Evolutionary conservation across 1,140 invertebrate genomes (phyloP).

Genomic region (Dysdera silvatica): DNA sequence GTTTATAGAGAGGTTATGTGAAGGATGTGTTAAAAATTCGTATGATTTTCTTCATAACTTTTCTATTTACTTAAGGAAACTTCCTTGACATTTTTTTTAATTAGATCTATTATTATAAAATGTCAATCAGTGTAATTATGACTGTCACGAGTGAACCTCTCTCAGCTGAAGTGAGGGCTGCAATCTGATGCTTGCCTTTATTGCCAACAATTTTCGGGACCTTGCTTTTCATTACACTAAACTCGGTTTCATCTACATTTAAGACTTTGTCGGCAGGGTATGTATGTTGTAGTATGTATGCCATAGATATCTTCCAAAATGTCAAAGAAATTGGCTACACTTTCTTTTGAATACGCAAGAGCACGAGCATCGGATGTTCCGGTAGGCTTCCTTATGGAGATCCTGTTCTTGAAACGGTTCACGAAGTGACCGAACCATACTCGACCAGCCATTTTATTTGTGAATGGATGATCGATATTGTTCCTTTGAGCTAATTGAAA

Average conservation of each 20-base stretch:
- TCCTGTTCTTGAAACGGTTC: not conserved
- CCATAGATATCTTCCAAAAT: conserved; percentile 8
- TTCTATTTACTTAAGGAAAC: too few species aligned
- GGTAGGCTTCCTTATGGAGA: not conserved
- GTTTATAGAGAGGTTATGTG: too few species aligned
- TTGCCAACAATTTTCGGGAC: conserved; percentile 1
- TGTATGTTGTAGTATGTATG: not conserved
- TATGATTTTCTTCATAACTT: too few species aligned
- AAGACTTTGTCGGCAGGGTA: conserved; percentile 18
- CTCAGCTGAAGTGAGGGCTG: conserved; percentile 14
- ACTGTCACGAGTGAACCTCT: too few species aligned
- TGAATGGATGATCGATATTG: not conserved
- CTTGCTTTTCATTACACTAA: conserved; percentile 17
- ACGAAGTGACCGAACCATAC: not conserved
- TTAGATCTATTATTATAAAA: too few species aligned
- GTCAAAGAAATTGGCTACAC: conserved; percentile 18
- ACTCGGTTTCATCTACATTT: conserved; percentile 30
- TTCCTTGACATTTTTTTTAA: too few species aligned
- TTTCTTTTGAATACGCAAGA: not conserved
- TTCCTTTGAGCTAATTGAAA: not conserved
- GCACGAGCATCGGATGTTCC: not conserved
- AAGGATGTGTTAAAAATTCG: too few species aligned
- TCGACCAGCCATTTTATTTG: not conserved
- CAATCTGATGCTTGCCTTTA: conserved; percentile 20
- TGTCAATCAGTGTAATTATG: too few species aligned